A percentile compares a stretch with the other conserved stretches of the same genome.
These are phyloP conservation scores for Perca fluviatilis DNA, from an alignment of 2,113 vertebrate genomes.

Conservation along the genomic window DNA sequence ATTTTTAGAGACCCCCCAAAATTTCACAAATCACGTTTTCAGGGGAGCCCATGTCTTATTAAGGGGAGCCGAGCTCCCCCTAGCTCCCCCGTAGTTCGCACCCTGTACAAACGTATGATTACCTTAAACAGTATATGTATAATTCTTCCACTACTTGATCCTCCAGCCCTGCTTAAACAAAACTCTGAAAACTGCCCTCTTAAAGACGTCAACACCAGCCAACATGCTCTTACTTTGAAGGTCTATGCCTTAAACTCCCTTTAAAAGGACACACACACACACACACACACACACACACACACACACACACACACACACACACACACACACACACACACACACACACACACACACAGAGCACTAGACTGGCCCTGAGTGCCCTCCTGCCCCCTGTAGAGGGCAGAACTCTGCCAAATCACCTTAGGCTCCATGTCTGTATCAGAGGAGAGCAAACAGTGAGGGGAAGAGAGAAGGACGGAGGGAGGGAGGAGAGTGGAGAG, in stretches of 20 bases:
- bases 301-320: slow-evolving; percentile 28
- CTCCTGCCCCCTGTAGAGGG: slow-evolving; percentile 70
- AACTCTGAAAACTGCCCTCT: background rate
- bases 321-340: slow-evolving; percentile 33
- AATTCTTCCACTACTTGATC: background rate
- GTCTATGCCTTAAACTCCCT: slow-evolving; percentile 7
- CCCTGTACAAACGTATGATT: background rate
- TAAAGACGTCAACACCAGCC: background rate
- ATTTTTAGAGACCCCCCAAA: too few species aligned
- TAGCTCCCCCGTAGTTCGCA: too few species aligned
- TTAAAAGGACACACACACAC: slow-evolving; percentile 15
- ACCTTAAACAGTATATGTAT: background rate
- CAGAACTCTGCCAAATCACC: slow-evolving; percentile 77
- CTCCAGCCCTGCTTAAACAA: background rate
- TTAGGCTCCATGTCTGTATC: slow-evolving; percentile 85
- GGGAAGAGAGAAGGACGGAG: slow-evolving; percentile 11
- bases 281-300: slow-evolving; percentile 38
- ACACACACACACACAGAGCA: slow-evolving; percentile 32
- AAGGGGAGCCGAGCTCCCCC: too few species aligned
- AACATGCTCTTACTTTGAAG: background rate
- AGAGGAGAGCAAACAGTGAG: slow-evolving; percentile 82
- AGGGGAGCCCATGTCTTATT: too few species aligned
- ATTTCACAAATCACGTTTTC: too few species aligned
- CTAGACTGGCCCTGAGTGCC: slow-evolving; percentile 52
- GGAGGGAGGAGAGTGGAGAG: background rate